Evolutionary conservation across 2,113 vertebrate species (phyloP).

Genomic region (Phodopus roborovskii): DNA sequence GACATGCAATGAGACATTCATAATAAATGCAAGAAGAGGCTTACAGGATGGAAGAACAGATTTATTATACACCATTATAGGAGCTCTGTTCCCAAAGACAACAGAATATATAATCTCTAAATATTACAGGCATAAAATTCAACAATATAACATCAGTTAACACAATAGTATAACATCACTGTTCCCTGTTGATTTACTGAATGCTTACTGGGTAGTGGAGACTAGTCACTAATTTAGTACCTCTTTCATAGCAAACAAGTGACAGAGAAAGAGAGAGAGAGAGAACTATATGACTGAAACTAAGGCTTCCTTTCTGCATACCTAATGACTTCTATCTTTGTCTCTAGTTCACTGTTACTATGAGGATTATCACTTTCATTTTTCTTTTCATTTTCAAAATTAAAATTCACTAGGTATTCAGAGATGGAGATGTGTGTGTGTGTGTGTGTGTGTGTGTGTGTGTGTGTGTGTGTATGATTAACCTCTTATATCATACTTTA

Average conservation of each 20-base stretch:
- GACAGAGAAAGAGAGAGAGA: not conserved
- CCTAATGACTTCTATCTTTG: constrained; percentile 46
- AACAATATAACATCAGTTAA: not conserved
- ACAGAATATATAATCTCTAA: constrained; percentile 35
- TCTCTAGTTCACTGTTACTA: constrained; percentile 31
- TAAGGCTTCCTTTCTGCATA: constrained; percentile 20
- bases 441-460: too few relatives aligned
- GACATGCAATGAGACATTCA: not conserved
- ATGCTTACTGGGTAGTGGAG: not conserved
- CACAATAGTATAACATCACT: not conserved
- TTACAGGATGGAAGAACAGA: not conserved
- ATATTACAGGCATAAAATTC: constrained; percentile 36
- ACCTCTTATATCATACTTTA: not conserved
- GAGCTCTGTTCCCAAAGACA: not conserved
- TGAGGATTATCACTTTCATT: constrained; percentile 36
- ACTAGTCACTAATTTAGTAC: constrained; percentile 21
- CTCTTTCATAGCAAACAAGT: not conserved
- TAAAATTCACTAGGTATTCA: constrained; percentile 53
- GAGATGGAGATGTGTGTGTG: not conserved
- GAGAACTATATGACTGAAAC: not conserved
- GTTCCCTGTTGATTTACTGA: not conserved
- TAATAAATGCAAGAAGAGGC: not conserved
- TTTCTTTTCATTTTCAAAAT: constrained; percentile 57
- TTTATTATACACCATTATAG: constrained; percentile 1
- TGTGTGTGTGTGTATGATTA: not conserved